phyloP scores from a whole-genome alignment of 2,797 vertebrate genomes.

The Bryconaethiops microstoma region DNA sequence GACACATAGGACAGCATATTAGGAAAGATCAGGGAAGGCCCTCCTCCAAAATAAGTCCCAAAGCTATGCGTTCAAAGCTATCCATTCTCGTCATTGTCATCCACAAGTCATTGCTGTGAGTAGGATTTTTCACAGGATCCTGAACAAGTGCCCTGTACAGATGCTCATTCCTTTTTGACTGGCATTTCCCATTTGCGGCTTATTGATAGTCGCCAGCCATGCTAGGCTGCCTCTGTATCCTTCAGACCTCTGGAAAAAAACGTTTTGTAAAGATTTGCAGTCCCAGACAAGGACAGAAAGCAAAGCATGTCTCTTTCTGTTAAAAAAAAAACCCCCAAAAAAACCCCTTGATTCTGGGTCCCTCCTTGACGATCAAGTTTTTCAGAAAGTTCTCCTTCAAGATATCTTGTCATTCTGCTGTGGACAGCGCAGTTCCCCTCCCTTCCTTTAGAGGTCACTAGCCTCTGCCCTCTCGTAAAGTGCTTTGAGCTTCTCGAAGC shows the following conservation, averaged over 20 bases:
- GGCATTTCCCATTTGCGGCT: slow-evolving; percentile 61
- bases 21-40: slow-evolving; percentile 39
- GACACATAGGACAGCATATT: slow-evolving; percentile 56
- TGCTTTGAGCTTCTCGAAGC: slow-evolving; percentile 85
- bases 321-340: slow-evolving; percentile 5
- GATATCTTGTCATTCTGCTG: slow-evolving; percentile 43
- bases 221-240: slow-evolving; percentile 30
- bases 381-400: slow-evolving; percentile 35
- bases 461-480: slow-evolving; percentile 80
- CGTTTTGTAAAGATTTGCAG: slow-evolving; percentile 42
- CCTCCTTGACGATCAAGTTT: slow-evolving; percentile 37
- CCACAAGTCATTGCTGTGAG: slow-evolving; percentile 45
- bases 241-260: slow-evolving; percentile 32
- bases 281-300: slow-evolving; percentile 49
- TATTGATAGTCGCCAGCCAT: slow-evolving; percentile 56
- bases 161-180: slow-evolving; percentile 57
- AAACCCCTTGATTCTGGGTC: slow-evolving; percentile 32
- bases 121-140: slow-evolving; percentile 32
- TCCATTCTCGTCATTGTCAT: slow-evolving; percentile 51
- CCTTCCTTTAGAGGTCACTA: slow-evolving; percentile 75
- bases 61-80: slow-evolving; percentile 38
- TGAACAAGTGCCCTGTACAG: slow-evolving; percentile 54
- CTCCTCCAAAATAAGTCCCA: slow-evolving; percentile 32
- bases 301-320: slow-evolving; percentile 29
- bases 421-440: slow-evolving; percentile 27